Conservation (phyloP, 1,140 invertebrate species). For the Phymorhynchus buccinoides region DNA sequence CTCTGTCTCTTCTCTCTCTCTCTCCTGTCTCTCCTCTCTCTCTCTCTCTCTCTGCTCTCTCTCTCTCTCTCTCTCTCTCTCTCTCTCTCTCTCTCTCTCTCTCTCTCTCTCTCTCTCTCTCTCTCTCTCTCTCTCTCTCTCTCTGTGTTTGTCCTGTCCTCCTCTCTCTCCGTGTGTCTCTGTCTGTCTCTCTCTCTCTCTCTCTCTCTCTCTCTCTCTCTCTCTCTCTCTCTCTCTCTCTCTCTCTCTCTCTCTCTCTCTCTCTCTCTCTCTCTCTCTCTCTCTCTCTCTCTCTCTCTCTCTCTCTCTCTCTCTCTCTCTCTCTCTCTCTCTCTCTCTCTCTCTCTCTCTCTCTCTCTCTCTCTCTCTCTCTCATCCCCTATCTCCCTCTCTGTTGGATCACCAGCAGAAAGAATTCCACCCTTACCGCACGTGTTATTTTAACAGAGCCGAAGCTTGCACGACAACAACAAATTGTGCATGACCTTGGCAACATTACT, state of each 20-base stretch:
- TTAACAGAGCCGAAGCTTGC: not conserved
- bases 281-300: no score
- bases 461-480: conserved; percentile 7
- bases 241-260: not conserved
- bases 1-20: not conserved
- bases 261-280: no score
- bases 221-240: not conserved
- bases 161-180: no score
- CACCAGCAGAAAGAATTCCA: not conserved
- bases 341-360: not conserved
- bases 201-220: not conserved
- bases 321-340: no score
- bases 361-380: not conserved
- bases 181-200: no score
- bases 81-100: not conserved
- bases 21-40: not conserved
- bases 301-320: not conserved
- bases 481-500: not conserved
- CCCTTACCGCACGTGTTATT: not conserved
- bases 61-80: no score
- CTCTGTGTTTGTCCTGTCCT: not conserved
- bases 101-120: not conserved
- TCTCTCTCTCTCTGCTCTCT: not conserved
- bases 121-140: not conserved
- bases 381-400: no score